Conservation (phyloP, 2,888 invertebrate genomes). For the Mythimna loreyi region DNA sequence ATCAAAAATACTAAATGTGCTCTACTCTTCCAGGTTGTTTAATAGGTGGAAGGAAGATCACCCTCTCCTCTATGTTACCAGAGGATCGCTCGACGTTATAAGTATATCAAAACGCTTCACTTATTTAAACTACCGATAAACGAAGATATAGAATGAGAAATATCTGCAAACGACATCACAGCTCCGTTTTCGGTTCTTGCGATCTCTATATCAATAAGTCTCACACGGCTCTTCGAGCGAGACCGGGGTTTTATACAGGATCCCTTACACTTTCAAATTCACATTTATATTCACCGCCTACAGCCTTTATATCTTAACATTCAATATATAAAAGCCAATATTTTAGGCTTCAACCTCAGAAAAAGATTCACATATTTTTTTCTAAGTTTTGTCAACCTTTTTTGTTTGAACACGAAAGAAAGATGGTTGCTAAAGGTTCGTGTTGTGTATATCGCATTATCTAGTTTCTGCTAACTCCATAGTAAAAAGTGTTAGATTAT, state of each 20-base stretch:
- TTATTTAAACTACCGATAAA: slow-evolving; percentile 9
- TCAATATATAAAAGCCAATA: slow-evolving; percentile 50
- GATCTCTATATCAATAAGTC: slow-evolving; percentile 58
- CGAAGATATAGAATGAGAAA: slow-evolving; percentile 37
- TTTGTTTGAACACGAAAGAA: slow-evolving; percentile 4
- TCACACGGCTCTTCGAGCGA: slow-evolving; percentile 27
- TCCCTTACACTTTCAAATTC: slow-evolving; percentile 50
- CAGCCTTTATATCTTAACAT: slow-evolving; percentile 48
- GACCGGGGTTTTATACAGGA: slow-evolving; percentile 25
- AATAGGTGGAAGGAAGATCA: no score
- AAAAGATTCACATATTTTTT: slow-evolving; percentile 11
- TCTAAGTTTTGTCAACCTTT: slow-evolving; percentile 5
- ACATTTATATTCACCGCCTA: slow-evolving; percentile 57
- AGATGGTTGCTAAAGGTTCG: neutral
- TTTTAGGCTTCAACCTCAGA: slow-evolving; percentile 25
- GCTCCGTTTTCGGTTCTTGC: slow-evolving; percentile 28
- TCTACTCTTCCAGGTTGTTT: no score
- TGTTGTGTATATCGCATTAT: neutral
- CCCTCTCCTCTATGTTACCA: no score
- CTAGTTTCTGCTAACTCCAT: slow-evolving; percentile 7
- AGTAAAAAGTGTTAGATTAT: slow-evolving; percentile 12
- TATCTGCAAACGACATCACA: slow-evolving; percentile 39
- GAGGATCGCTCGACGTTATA: no score
- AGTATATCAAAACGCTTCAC: neutral
- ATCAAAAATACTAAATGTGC: no score